Base-by-base conservation (phyloP, 2,797 vertebrate species). In the Poecile montanus region DNA sequence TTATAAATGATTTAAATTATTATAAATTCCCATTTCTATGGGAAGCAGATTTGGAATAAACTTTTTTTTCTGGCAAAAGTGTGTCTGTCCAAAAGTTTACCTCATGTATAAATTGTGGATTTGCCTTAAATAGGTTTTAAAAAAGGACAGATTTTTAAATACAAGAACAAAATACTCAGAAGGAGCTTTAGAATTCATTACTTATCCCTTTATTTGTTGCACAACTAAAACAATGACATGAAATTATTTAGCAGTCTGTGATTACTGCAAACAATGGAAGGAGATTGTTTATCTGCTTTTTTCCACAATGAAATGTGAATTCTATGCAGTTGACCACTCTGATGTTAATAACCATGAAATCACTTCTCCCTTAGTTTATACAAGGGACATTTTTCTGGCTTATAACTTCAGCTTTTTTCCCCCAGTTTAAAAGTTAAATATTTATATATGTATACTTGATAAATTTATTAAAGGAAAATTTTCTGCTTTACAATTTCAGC, bases 191-290 rank as follows among this genome's bases (percentile, higher is more conserved):
- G 62, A 36, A 34, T 66, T 74, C 20, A 32, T 85, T 85, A 89
- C 34, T 32, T 83, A 13, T 78, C 82, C 36, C 22, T 34, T 87
- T 79, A 32, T 79, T 93, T 73, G 36, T 95, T 91, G 78, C 82
- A 65, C 53, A 92, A 82, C 78, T 74, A 4, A 90, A 96, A 62
- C 81, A 78, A 89, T 76, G 89, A 40, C 88, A 83, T 77, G 27
- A 75, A 91, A 82, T 91, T 78, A 74, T 92, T 82, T 88, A 85
- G 60, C 62, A 66, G 48, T 50, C 58, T 82, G 40, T 56, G 75
- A 88, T 95, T 95, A 84, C 16, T 75, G 76, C 73, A 78, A 63
- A 91, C 89, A 94, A 84, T 88, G 80, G 91, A 79, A 84, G 27
- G 82, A 93, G 68, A 47, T 60, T 70, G 80, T 85, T 94, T 90